phyloP scores from a whole-genome alignment of 2,113 vertebrate genomes.

The Progne subis region DNA sequence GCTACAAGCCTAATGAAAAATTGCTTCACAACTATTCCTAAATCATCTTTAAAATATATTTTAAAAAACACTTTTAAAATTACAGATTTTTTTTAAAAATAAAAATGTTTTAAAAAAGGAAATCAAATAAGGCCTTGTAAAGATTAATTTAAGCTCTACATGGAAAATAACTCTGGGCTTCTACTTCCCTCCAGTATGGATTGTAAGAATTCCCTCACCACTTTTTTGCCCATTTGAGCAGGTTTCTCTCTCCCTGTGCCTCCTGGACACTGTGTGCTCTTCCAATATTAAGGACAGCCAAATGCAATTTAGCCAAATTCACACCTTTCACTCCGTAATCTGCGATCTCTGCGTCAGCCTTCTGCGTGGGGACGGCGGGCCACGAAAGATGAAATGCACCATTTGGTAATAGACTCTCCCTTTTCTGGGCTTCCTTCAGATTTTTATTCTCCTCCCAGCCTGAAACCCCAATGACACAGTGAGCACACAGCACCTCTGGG shows the following conservation, averaged over 20 bases:
- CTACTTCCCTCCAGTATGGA: not conserved
- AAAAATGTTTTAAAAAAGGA: not conserved
- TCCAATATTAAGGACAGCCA: not conserved
- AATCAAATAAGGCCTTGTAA: not conserved
- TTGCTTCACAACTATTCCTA: not conserved
- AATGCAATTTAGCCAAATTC: not conserved
- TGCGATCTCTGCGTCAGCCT: not conserved
- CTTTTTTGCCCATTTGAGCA: not conserved
- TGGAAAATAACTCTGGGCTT: not conserved
- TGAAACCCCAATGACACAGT: not conserved
- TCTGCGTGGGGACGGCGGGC: not conserved
- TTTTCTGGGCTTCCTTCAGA: not conserved
- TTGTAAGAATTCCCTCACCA: not conserved
- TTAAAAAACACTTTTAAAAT: not conserved
- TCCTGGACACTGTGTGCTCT: not conserved
- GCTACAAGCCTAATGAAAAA: not conserved
- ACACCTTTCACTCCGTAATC: not conserved
- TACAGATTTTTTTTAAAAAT: not conserved
- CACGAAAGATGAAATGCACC: not conserved
- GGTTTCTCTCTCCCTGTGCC: not conserved
- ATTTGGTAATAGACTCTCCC: not conserved
- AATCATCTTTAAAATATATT: not conserved
- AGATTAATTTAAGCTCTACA: not conserved
- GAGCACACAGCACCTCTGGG: not conserved
- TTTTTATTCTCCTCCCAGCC: not conserved